Evolutionary conservation across 2,113 vertebrate species (phyloP).

Genomic region (Ptilorrhoa leucosticta): DNA sequence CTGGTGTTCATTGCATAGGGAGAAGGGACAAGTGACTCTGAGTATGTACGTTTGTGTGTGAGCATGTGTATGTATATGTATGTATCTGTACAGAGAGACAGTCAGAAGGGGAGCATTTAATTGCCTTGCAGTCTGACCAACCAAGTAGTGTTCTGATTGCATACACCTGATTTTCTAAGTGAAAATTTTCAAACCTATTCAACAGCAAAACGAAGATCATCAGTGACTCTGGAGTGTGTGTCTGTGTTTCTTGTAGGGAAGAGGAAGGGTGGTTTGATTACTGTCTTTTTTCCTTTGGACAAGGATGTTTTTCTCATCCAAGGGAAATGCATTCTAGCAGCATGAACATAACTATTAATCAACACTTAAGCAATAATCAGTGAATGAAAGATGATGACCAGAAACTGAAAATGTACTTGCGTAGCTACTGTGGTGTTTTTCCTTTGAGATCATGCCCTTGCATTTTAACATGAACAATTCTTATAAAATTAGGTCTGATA

Average conservation of each 20-base stretch:
- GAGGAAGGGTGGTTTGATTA: conserved; percentile 67
- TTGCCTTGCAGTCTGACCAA: conserved; percentile 60
- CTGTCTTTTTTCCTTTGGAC: conserved; percentile 45
- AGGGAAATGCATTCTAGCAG: conserved; percentile 73
- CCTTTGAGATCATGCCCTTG: conserved; percentile 66
- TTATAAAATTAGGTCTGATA: conserved; percentile 64
- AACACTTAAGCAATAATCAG: conserved; percentile 78
- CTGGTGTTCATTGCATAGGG: background rate
- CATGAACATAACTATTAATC: conserved; percentile 76
- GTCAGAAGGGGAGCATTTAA: conserved; percentile 39
- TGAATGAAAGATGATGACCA: conserved; percentile 73
- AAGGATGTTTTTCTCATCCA: conserved; percentile 71
- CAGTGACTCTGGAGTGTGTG: conserved; percentile 47
- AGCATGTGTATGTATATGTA: background rate
- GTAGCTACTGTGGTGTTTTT: conserved; percentile 22
- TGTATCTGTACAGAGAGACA: background rate
- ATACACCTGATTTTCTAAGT: conserved; percentile 65
- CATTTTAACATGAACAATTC: conserved; percentile 66
- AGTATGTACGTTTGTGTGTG: background rate
- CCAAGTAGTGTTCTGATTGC: conserved; percentile 65
- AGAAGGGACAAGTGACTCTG: background rate
- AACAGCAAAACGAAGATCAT: conserved; percentile 46
- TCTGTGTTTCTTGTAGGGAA: conserved; percentile 50
- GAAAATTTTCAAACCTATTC: conserved; percentile 58
- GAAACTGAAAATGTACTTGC: conserved; percentile 59